These are phyloP conservation scores for Conchocele bisecta DNA, from an alignment of 2,888 invertebrate genomes.

Conservation along the genomic window DNA sequence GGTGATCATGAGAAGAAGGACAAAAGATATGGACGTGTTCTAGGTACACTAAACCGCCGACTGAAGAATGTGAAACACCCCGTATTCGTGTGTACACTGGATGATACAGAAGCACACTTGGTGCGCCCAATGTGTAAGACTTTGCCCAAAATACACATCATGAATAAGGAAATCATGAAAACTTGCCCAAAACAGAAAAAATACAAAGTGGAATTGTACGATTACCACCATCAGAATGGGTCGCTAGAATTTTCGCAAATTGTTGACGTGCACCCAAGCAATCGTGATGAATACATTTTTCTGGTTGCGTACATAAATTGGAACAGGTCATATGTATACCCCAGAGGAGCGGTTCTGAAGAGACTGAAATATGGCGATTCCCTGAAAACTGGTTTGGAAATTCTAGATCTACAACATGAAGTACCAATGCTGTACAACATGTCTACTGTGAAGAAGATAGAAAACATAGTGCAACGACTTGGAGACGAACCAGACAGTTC, in stretches of 20 bases:
- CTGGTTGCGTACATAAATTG: constrained; percentile 39
- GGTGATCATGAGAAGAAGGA: constrained; percentile 19
- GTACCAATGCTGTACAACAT: constrained; percentile 36
- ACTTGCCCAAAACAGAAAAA: constrained; percentile 1
- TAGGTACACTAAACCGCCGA: constrained; percentile 33
- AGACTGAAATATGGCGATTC: constrained; percentile 8
- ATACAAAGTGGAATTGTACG: constrained; percentile 51
- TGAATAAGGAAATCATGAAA: constrained; percentile 15
- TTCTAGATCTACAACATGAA: constrained; percentile 39
- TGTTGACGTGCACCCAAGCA: constrained; percentile 15
- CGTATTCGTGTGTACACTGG: constrained; percentile 61
- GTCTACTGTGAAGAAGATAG: constrained; percentile 7
- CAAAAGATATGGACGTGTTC: constrained; percentile 24
- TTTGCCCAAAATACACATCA: constrained; percentile 49
- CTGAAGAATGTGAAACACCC: constrained; percentile 49
- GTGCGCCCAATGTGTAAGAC: constrained; percentile 59
- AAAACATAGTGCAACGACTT: neutral
- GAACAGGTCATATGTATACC: constrained; percentile 29
- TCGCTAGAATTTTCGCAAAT: constrained; percentile 1
- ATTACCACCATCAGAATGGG: constrained; percentile 11
- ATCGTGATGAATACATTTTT: constrained; percentile 21
- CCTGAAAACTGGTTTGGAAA: constrained; percentile 17
- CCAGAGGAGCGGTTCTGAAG: constrained; percentile 34
- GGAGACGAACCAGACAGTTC: neutral
- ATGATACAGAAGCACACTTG: constrained; percentile 52